These are phyloP conservation scores for Athrips mouffetella DNA, from an alignment of 2,888 invertebrate species.

Conservation along the genomic window DNA sequence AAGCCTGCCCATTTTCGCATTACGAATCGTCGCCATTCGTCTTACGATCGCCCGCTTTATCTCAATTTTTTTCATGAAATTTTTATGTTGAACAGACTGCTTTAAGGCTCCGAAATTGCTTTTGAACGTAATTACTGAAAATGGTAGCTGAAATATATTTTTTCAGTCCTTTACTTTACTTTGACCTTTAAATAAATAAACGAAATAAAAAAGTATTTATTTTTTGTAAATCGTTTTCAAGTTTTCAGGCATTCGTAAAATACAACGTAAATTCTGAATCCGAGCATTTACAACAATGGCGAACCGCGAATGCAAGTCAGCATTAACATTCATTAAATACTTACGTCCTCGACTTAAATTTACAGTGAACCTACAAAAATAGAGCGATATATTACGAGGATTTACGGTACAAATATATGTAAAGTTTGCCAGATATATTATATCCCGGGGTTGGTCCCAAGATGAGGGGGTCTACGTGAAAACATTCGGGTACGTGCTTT, in stretches of 20 bases:
- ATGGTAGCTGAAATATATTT: slow-evolving; percentile 12
- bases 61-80: slow-evolving; percentile 49
- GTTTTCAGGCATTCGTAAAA: slow-evolving; percentile 11
- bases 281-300: slow-evolving; percentile 54
- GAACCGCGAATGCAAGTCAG: slow-evolving; percentile 55
- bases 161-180: no score
- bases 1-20: slow-evolving; percentile 66
- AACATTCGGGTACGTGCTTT: slow-evolving; percentile 74
- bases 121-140: slow-evolving; percentile 19
- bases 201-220: no score
- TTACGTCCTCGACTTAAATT: slow-evolving; percentile 64
- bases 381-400: slow-evolving; percentile 76
- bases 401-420: slow-evolving; percentile 79
- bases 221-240: no score
- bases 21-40: slow-evolving; percentile 62
- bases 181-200: no score
- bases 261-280: slow-evolving; percentile 35
- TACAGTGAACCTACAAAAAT: slow-evolving; percentile 73
- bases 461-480: slow-evolving; percentile 73
- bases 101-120: slow-evolving; percentile 15
- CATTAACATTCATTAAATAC: slow-evolving; percentile 75
- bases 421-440: slow-evolving; percentile 78
- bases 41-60: slow-evolving; percentile 47
- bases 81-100: slow-evolving; percentile 33
- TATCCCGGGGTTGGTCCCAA: slow-evolving; percentile 72